A percentile compares a stretch with the other conserved stretches of the same genome.
Evolutionary conservation across 1,140 invertebrate species (phyloP).

Genomic region (Leptinotarsa lineolata): DNA sequence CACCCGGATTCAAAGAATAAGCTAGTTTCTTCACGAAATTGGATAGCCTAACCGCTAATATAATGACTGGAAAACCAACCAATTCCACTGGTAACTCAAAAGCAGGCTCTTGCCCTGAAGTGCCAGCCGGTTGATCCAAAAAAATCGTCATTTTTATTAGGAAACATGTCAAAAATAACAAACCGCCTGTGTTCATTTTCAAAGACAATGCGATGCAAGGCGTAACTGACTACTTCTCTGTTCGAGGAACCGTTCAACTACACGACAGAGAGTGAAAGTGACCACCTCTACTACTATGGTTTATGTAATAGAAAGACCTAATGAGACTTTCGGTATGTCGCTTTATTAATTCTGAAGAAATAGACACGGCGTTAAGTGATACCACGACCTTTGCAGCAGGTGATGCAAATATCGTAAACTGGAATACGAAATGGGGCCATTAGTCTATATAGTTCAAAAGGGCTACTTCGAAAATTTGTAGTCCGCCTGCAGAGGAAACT

Average conservation of each 20-base stretch:
- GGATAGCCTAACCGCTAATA: slow-evolving; percentile 75
- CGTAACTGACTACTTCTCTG: slow-evolving; percentile 14
- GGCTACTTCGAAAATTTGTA: no score
- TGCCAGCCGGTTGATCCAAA: slow-evolving; percentile 35
- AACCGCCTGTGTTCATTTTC: slow-evolving; percentile 10
- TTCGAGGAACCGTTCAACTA: slow-evolving; percentile 30
- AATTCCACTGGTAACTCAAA: slow-evolving; percentile 81
- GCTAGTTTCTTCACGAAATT: slow-evolving; percentile 83
- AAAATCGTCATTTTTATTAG: slow-evolving; percentile 27
- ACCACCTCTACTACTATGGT: slow-evolving; percentile 33
- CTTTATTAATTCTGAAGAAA: no score
- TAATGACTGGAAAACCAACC: slow-evolving; percentile 81
- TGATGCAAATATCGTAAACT: no score
- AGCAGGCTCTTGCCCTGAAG: slow-evolving; percentile 61
- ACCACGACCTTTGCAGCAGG: no score
- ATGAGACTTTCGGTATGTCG: no score
- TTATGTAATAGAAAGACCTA: no score
- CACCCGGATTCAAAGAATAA: slow-evolving; percentile 81
- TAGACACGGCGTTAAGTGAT: no score
- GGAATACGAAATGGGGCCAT: no score
- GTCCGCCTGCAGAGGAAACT: no score
- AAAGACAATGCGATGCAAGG: not conserved
- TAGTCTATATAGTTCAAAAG: no score
- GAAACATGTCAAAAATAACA: slow-evolving; percentile 10
- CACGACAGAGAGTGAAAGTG: slow-evolving; percentile 46